Evolutionary conservation across 2,113 vertebrate species (phyloP), one percentile per base, ranked within the genome.

Genomic region (Prolemur simus): DNA sequence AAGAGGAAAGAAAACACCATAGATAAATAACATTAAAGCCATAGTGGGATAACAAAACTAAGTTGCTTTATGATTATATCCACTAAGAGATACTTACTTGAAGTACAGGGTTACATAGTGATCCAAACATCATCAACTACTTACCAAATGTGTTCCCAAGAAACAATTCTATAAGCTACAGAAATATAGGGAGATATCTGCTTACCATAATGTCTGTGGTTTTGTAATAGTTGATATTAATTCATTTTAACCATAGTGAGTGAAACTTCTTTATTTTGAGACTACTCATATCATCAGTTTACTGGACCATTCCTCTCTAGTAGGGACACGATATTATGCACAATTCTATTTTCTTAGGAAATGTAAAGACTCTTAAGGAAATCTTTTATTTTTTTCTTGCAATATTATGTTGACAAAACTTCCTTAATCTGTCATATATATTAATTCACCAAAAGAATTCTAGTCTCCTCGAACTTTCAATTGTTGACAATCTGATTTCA

Each of bases 271-370:
- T 66, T 45, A 29, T 58, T 74, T 73, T 10, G 6, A 74, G 4
- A 89, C 14, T 2, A 20, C 5, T 6, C 37, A 39, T 37, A 23
- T 71, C 13, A 45, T 83, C 58, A 52, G 8, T 78, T 82, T 87
- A n/a, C 52, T 83, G 29, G 25, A 6, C 47, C 20, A 56, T 95
- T 78, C 85, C 10, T 86, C 32, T 77, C 52, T 37, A 52, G 8
- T 34, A 71, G 25, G 1, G 3, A 3, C 7, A 69, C 18, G 49
- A 63, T 56, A 58, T 84, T 89, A 58, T 10, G 80, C 0, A 56
- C 39, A 81, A 64, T 91, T 74, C 49, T 89, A 32, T 83, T 60
- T 86, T 94, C 34, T 76, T 78, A 87, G 27, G 54, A 91, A 95
- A 87, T 42, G 1, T 21, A 80, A 71, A 56, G 87, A 78, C 49